phyloP scores from a whole-genome alignment of 2,888 invertebrate species.

The Troglohyphantes excavatus region DNA sequence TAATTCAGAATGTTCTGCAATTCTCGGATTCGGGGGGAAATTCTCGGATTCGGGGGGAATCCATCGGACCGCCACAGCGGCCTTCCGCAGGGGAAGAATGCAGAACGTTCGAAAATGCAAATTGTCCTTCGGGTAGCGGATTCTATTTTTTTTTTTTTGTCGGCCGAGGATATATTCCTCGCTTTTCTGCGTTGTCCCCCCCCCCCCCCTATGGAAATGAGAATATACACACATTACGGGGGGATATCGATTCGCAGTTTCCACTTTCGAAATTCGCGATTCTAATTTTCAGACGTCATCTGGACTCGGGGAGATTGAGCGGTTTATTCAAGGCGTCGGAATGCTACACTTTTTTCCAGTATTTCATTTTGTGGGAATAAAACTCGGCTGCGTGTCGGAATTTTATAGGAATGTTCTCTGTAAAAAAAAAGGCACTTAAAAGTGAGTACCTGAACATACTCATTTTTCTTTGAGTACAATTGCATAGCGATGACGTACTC shows the following conservation, averaged over 20 bases:
- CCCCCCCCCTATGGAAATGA: background rate
- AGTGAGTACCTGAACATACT: too few species aligned
- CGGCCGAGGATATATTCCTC: background rate
- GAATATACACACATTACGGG: background rate
- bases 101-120: background rate
- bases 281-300: constrained; percentile 9
- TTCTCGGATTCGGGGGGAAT: too few species aligned
- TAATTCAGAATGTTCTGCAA: background rate
- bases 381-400: too few species aligned
- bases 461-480: too few species aligned
- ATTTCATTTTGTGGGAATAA: too few species aligned
- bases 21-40: too few species aligned
- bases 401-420: too few species aligned
- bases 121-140: background rate
- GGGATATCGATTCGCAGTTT: background rate
- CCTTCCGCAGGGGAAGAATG: too few species aligned
- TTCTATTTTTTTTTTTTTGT: too few species aligned
- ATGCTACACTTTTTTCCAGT: background rate
- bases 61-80: too few species aligned
- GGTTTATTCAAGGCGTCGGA: background rate
- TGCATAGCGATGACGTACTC: too few species aligned
- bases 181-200: background rate
- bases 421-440: too few species aligned
- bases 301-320: background rate
- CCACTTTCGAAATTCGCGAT: background rate